These are phyloP conservation scores for Choreutis nemorana DNA, from an alignment of 2,888 invertebrate species.

Conservation along the genomic window DNA sequence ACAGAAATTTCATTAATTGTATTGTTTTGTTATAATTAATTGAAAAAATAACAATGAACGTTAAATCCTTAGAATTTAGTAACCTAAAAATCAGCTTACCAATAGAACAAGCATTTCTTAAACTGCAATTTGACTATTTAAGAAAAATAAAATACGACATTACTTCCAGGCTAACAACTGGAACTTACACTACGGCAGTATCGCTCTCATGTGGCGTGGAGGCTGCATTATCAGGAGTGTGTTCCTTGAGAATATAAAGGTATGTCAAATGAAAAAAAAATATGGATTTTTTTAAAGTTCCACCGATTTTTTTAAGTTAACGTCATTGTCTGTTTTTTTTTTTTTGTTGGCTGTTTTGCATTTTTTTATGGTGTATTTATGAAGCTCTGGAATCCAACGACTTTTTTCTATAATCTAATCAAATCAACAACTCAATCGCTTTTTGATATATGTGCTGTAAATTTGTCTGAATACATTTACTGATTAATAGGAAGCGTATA, in stretches of 20 bases:
- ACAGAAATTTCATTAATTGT: too few species aligned
- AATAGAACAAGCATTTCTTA: neutral
- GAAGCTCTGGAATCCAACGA: too few species aligned
- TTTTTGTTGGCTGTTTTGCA: too few species aligned
- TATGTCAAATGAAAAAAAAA: too few species aligned
- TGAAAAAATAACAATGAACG: neutral
- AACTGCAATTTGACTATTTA: neutral
- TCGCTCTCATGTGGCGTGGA: conserved; percentile 99
- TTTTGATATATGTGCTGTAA: neutral
- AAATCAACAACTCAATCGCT: too few species aligned
- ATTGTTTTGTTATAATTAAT: neutral
- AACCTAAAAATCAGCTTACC: neutral
- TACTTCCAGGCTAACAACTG: conserved; percentile 72
- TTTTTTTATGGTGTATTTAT: too few species aligned
- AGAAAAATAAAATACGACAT: neutral
- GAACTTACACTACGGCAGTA: conserved; percentile 97
- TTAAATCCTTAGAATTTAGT: neutral
- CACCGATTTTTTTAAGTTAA: neutral
- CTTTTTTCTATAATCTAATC: too few species aligned
- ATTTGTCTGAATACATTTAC: neutral
- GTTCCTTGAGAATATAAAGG: conserved; percentile 57
- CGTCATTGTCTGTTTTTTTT: neutral
- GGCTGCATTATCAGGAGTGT: conserved; percentile 97
- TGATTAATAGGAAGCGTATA: conserved; percentile 81
- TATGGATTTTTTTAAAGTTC: neutral